Conservation (phyloP, 2,113 vertebrate species). For the Garra rufa region DNA sequence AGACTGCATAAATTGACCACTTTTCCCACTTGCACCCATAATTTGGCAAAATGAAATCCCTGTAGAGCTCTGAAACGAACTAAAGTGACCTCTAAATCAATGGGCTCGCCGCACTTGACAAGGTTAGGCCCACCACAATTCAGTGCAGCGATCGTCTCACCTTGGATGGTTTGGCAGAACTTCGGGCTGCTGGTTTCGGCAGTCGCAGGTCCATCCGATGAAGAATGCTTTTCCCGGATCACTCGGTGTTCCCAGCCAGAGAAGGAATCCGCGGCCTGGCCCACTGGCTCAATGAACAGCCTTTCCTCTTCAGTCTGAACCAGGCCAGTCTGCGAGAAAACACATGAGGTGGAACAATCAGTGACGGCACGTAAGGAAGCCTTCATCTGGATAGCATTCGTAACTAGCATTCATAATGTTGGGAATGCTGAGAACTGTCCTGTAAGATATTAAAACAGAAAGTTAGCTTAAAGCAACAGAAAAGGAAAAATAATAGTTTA, state of each 20-base stretch:
- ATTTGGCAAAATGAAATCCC: slow-evolving; percentile 4
- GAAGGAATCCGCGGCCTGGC: slow-evolving; percentile 72
- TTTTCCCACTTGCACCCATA: background rate
- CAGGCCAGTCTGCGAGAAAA: slow-evolving; percentile 83
- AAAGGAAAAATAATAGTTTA: too few species aligned
- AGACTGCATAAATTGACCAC: slow-evolving; percentile 16
- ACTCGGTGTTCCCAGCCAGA: slow-evolving; percentile 82
- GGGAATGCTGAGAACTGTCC: background rate
- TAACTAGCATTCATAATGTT: background rate
- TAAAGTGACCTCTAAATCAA: slow-evolving; percentile 17
- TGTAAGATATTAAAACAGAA: background rate
- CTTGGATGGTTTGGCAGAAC: slow-evolving; percentile 81
- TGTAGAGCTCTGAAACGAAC: background rate
- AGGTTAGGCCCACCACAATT: background rate
- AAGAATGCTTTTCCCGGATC: slow-evolving; percentile 72
- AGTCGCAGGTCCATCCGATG: slow-evolving; percentile 33
- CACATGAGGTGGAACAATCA: slow-evolving; percentile 40
- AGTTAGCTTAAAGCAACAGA: background rate
- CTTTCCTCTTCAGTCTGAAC: slow-evolving; percentile 85
- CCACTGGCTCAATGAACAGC: slow-evolving; percentile 86
- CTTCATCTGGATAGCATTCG: background rate
- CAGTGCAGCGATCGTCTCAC: slow-evolving; percentile 73
- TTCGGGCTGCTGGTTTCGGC: slow-evolving; percentile 24
- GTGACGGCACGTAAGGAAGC: background rate
- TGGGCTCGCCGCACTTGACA: slow-evolving; percentile 24